Conservation (phyloP, 2,113 vertebrate genomes). For the Syngnathoides biaculeatus region DNA sequence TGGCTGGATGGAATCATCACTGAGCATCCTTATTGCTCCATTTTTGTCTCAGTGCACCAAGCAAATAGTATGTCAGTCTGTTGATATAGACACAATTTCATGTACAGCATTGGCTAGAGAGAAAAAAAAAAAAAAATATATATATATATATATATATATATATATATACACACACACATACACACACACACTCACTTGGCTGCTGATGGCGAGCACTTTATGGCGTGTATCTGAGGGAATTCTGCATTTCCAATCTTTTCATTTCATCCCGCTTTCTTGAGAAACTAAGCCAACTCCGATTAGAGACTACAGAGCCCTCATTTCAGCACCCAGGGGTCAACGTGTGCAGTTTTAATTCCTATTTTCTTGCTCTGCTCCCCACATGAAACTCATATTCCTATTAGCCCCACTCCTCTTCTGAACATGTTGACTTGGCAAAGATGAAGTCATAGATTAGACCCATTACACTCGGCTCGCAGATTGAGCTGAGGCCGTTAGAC, state of each 20-base stretch:
- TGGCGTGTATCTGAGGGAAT: conserved; percentile 19
- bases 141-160: not conserved
- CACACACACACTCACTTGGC: conserved; percentile 8
- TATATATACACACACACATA: not conserved
- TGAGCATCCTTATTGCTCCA: not conserved
- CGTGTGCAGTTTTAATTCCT: conserved; percentile 37
- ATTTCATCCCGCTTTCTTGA: conserved; percentile 47
- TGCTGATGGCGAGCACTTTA: conserved; percentile 13
- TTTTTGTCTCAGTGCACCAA: not conserved
- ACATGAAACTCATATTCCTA: conserved; percentile 32
- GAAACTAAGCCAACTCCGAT: conserved; percentile 43
- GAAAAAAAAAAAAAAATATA: too few species aligned
- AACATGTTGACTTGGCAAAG: conserved; percentile 37
- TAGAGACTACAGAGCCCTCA: conserved; percentile 27
- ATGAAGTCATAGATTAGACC: conserved; percentile 15
- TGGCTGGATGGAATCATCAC: not conserved
- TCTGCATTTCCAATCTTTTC: conserved; percentile 52
- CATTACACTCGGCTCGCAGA: conserved; percentile 11
- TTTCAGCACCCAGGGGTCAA: conserved; percentile 29
- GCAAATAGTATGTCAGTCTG: not conserved
- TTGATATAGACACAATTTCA: not conserved
- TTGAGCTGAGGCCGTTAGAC: not conserved
- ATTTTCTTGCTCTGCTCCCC: conserved; percentile 17
- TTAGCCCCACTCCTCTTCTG: conserved; percentile 31
- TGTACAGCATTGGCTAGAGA: not conserved